Conservation (phyloP, 2,797 vertebrate genomes). For the Lycodopsis pacificus region DNA sequence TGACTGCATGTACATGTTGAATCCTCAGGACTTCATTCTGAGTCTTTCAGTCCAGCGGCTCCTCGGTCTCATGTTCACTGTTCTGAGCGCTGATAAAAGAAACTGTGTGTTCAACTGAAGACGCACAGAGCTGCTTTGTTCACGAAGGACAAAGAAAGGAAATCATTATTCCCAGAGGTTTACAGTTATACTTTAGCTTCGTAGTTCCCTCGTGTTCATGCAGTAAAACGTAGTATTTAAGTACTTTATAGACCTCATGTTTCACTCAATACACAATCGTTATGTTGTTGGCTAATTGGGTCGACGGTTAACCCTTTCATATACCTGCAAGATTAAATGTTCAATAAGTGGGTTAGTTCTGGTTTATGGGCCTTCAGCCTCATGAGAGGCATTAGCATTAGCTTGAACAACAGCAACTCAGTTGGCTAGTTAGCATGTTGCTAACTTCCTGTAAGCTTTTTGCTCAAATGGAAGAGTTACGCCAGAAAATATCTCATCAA, state of each 20-base stretch:
- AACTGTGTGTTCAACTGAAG: conserved; percentile 34
- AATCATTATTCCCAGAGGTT: conserved; percentile 21
- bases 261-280: not conserved
- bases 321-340: not conserved
- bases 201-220: not conserved
- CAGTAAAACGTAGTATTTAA: not conserved
- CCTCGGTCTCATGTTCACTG: conserved; percentile 28
- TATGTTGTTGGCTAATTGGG: not conserved
- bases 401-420: not conserved
- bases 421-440: no score
- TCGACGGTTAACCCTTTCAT: not conserved
- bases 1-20: not conserved
- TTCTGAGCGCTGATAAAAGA: conserved; percentile 34
- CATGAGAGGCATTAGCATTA: not conserved
- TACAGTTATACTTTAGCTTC: not conserved
- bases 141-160: conserved; percentile 8
- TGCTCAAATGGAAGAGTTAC: no score
- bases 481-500: no score
- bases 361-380: not conserved
- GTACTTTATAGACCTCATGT: not conserved
- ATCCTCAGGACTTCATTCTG: not conserved
- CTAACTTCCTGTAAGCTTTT: no score
- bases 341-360: not conserved
- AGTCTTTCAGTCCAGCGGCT: conserved; percentile 5
- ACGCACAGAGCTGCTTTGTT: conserved; percentile 58